These are phyloP conservation scores for Pygoscelis antarcticus DNA, from an alignment of 2,113 vertebrate species.

Conservation along the genomic window DNA sequence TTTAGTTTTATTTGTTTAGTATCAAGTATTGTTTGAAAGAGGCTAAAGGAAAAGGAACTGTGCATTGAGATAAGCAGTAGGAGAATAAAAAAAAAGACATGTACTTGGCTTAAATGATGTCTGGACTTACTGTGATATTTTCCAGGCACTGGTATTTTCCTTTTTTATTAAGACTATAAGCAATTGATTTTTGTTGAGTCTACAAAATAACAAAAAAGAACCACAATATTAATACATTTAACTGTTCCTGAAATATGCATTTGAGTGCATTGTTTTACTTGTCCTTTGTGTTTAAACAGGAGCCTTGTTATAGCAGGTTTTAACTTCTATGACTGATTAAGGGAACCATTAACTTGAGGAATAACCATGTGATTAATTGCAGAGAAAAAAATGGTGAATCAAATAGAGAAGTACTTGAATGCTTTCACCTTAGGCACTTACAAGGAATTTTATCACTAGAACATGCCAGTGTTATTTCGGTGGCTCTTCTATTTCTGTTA, in stretches of 20 bases:
- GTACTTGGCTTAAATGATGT: conserved; percentile 36
- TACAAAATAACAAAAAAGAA: background rate
- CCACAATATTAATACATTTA: background rate
- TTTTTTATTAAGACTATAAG: conserved; percentile 13
- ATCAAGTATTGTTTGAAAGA: conserved; percentile 70
- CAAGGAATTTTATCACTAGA: background rate
- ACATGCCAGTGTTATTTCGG: background rate
- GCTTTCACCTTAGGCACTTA: background rate
- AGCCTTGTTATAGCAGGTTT: background rate
- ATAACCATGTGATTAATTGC: background rate
- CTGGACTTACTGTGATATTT: conserved; percentile 34
- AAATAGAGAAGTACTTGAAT: background rate
- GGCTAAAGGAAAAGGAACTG: conserved; percentile 64
- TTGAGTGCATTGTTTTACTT: background rate
- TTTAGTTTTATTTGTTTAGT: conserved; percentile 60
- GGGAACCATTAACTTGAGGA: background rate
- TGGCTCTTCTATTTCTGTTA: background rate
- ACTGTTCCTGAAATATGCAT: background rate
- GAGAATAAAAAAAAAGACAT: conserved; percentile 22
- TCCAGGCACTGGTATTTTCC: conserved; percentile 43
- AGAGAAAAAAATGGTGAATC: background rate
- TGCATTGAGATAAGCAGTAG: conserved; percentile 67
- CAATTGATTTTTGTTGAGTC: conserved; percentile 22
- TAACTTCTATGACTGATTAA: background rate
- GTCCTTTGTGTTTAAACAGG: background rate